Base-by-base conservation (phyloP, 1,140 invertebrate species). In the Bombus sibiricus region DNA sequence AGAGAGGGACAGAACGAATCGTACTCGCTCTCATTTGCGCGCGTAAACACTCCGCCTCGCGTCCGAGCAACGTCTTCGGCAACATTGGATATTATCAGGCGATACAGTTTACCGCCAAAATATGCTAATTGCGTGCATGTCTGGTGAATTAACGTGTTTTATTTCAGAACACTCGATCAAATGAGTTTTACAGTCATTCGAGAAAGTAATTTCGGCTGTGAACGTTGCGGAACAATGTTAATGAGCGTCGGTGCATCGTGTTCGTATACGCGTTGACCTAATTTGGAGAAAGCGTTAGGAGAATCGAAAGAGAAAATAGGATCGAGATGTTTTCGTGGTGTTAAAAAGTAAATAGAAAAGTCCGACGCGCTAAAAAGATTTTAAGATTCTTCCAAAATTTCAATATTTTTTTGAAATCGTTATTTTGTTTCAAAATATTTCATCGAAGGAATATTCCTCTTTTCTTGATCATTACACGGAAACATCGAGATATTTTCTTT, bases 11-110 rank as follows among this genome's bases (percentile, higher is more conserved):
- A 85, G 77, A 85, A 76, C 66, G 72, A 81, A 86, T 88, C 82
- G 66, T 84, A 88, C 80, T 87, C 90, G 83, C 66, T 88, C 62
- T 87, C 68, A 82, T 84, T 87, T 25, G 41, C 64, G 57, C 76
- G 41, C 39, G 47, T 73, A 83, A 83, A 79, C 80, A 72, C 25
- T 6, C 32, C 62, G 47, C 13, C 64, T 25, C 22, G 68, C 22
- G 34, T 34, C 32, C 41, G 74, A 73, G 68, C 37, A 28, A 5
- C 62, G 13, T 64, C 25, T 22, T 12, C 32, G 28, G 28, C 59
- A n/a, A 34, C 41, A 34, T 34, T 4, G 47, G 25, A 81, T 81
- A 39, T 57, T 39, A 81, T 72, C 66, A 13, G 25, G 15, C 10
- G 34, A 53, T 41, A 81, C 53, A 25, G 39, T 81, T 81, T 62